Evolutionary conservation across 2,113 vertebrate genomes (phyloP), one percentile per base, ranked within the genome.

Genomic region (Peromyscus polionotus): DNA sequence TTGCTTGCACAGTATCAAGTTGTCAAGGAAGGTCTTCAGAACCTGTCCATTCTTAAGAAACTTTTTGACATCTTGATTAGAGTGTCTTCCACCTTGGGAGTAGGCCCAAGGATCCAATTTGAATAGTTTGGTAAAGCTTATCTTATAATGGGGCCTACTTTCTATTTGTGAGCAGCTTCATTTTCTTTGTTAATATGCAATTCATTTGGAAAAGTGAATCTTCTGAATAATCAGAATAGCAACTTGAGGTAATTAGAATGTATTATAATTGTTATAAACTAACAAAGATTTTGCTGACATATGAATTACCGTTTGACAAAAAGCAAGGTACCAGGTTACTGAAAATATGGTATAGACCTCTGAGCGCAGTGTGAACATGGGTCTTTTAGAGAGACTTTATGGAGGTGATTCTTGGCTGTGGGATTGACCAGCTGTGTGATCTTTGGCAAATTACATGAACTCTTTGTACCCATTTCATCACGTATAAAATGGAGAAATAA

Each of bases 361-460:
- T 65, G 76, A n/a, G 73, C 33, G 3, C 75, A 39, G 22, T 93
- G 54, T 61, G 48, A 94, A n/a, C 19, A 14, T 51, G 59, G 45
- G 20, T 65, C 88, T 90, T 31, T 7, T n/a, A 72, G 77, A 36
- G 19, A 87, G 57, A 57, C 3, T 63, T n/a, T 31, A 31, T 81
- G 59, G 51, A 3, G 42, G 1, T 91, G 11, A 91, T 75, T 97
- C 72, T 77, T 94, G 36, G 24, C 81, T 57, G 76, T 39, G 57
- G 28, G 87, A 0, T 22, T 94, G 79, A 73, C 1, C 19, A 88
- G 24, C 39, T 94, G 0, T 94, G 39, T 85, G 26, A 88, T 42
- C 63, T 94, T 95, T 87, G 91, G 33, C 42, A 94, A 70, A 17
- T 94, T 94, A 79, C 65, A 20, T 63, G 86, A 88, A 48, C 9